Percentiles rank a stretch among this genome's conserved stretches.
Conservation (phyloP, 2,888 invertebrate genomes). For the Metallyticus violacea region DNA sequence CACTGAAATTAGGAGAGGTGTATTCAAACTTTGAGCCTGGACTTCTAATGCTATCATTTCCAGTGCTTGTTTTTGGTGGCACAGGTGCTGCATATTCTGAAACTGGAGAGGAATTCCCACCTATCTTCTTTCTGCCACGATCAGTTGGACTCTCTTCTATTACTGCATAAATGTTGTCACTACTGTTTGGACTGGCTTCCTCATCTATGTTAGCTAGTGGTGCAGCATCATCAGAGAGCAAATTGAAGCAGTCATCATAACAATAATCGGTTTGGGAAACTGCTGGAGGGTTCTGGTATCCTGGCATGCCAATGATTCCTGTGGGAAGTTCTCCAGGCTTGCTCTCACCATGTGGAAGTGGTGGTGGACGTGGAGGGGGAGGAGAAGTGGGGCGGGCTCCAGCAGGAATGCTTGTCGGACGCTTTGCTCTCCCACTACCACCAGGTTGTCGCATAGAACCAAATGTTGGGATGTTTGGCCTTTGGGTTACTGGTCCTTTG, state of each 20-base stretch:
- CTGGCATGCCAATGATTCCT: conserved; percentile 40
- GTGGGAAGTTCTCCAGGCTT: conserved; percentile 26
- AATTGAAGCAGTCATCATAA: conserved; percentile 76
- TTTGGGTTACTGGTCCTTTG: conserved; percentile 47
- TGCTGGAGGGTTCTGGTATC: conserved; percentile 48
- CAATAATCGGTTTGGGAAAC: conserved; percentile 49
- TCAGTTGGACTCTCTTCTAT: conserved; percentile 72
- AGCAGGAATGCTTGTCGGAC: conserved; percentile 72
- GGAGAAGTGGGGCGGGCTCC: conserved; percentile 70
- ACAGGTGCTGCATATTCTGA: conserved; percentile 23
- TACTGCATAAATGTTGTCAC: conserved; percentile 82
- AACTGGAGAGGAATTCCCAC: background rate
- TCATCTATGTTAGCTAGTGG: conserved; percentile 61
- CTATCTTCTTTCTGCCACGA: conserved; percentile 9
- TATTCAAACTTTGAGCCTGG: conserved; percentile 43
- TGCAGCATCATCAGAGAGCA: conserved; percentile 52
- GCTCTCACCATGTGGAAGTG: conserved; percentile 35
- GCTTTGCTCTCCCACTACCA: conserved; percentile 43
- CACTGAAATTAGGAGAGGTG: conserved; percentile 52
- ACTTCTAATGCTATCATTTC: background rate
- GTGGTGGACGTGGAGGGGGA: conserved; percentile 67
- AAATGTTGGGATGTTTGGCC: conserved; percentile 69
- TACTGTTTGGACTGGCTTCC: conserved; percentile 53
- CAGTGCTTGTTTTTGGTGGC: conserved; percentile 7
- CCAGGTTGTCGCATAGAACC: conserved; percentile 76